A percentile compares a stretch with the other conserved stretches of the same genome.
Evolutionary conservation across 2,888 invertebrate genomes (phyloP).

Genomic region (Apodemia hepburni): DNA sequence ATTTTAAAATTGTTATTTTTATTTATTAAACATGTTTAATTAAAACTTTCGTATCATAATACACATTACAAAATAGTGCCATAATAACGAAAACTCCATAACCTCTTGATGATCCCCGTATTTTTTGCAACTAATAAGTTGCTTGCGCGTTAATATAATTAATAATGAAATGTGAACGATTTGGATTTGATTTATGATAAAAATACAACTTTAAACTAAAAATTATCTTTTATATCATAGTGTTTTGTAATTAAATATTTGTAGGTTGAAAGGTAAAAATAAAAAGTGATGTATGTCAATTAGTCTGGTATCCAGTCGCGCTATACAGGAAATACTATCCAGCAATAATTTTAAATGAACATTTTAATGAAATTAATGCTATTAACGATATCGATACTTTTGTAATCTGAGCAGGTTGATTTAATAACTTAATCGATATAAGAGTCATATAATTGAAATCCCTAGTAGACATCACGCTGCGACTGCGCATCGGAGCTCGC

Average conservation of each 20-base stretch:
- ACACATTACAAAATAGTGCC: too few relatives aligned
- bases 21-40: too few relatives aligned
- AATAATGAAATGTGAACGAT: too few relatives aligned
- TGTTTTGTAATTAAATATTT: neutral
- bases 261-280: neutral
- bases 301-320: slow-evolving; percentile 3
- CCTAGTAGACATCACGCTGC: slow-evolving; percentile 57
- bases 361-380: neutral
- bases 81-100: too few relatives aligned
- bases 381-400: slow-evolving; percentile 14
- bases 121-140: too few relatives aligned
- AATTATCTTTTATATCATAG: neutral
- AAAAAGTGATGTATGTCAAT: neutral
- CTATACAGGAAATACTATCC: neutral
- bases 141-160: too few relatives aligned
- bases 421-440: slow-evolving; percentile 31
- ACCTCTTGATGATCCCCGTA: too few relatives aligned
- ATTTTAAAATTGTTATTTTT: too few relatives aligned
- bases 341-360: slow-evolving; percentile 6
- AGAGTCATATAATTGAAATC: slow-evolving; percentile 33
- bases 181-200: too few relatives aligned
- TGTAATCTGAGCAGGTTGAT: neutral
- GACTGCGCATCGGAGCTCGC: slow-evolving; percentile 52
- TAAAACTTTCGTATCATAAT: too few relatives aligned
- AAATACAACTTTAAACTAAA: too few relatives aligned